Conservation (phyloP, 1,140 invertebrate genomes). For the Cheumatopsyche charites region DNA sequence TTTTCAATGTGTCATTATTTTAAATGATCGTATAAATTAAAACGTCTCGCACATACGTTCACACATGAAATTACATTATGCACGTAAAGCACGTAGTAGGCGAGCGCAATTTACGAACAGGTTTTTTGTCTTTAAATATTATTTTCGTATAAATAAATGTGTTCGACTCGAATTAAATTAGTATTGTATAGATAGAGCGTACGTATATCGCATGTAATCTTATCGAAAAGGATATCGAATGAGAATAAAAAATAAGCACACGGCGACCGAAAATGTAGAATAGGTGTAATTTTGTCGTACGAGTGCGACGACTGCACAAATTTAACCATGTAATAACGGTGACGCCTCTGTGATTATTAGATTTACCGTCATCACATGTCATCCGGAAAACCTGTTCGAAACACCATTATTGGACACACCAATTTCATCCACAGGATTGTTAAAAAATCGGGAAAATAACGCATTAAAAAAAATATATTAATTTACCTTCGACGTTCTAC, state of each 20-base stretch:
- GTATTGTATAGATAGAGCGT: not conserved
- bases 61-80: too few species aligned
- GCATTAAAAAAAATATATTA: not conserved
- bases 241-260: not conserved
- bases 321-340: conserved; percentile 27
- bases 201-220: too few species aligned
- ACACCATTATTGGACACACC: conserved; percentile 26
- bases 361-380: conserved; percentile 40
- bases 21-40: too few species aligned
- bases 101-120: too few species aligned
- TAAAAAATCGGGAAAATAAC: not conserved
- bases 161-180: not conserved
- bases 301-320: conserved; percentile 12
- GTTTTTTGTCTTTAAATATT: too few species aligned
- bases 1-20: too few species aligned
- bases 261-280: conserved; percentile 1
- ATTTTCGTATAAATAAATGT: too few species aligned
- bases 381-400: conserved; percentile 35
- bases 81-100: too few species aligned
- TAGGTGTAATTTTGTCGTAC: conserved; percentile 34
- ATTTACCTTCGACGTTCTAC: too few species aligned
- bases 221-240: not conserved
- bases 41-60: too few species aligned
- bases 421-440: not conserved
- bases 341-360: conserved; percentile 42